Evolutionary conservation across 2,797 vertebrate genomes (phyloP).

Genomic region (Remorina albescens): DNA sequence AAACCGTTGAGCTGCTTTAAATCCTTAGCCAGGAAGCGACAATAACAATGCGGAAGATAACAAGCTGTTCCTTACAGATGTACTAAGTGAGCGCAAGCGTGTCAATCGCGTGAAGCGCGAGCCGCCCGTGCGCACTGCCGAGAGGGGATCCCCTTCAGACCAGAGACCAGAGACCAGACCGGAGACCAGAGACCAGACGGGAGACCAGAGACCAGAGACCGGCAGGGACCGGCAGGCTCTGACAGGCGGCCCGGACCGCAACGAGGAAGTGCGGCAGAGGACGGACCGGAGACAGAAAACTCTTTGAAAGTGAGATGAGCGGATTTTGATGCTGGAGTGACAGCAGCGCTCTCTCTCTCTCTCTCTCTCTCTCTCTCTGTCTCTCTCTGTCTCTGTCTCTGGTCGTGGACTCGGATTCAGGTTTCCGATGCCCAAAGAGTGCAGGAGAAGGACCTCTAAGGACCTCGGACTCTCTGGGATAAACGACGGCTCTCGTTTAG

Average conservation of each 20-base stretch:
- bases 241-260: slow-evolving; percentile 5
- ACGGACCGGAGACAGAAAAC: background rate
- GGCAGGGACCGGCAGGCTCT: too few species aligned
- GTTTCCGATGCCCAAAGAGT: slow-evolving; percentile 80
- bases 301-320: slow-evolving; percentile 60
- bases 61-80: slow-evolving; percentile 2
- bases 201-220: too few species aligned
- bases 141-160: slow-evolving; percentile 76
- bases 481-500: slow-evolving; percentile 60
- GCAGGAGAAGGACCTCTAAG: slow-evolving; percentile 78
- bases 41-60: slow-evolving; percentile 78
- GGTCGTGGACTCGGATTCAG: slow-evolving; percentile 38
- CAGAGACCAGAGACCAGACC: too few species aligned
- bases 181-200: too few species aligned
- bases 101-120: slow-evolving; percentile 38
- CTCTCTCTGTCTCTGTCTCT: background rate
- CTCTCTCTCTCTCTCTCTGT: too few species aligned
- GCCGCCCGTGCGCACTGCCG: slow-evolving; percentile 33
- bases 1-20: slow-evolving; percentile 37
- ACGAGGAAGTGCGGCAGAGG: slow-evolving; percentile 17
- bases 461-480: slow-evolving; percentile 71
- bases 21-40: slow-evolving; percentile 71
- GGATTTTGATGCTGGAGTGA: slow-evolving; percentile 77
- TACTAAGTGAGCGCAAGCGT: slow-evolving; percentile 28
- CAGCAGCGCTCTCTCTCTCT: slow-evolving; percentile 32